Base-by-base conservation (phyloP, 2,113 vertebrate genomes). In the Polypterus senegalus region DNA sequence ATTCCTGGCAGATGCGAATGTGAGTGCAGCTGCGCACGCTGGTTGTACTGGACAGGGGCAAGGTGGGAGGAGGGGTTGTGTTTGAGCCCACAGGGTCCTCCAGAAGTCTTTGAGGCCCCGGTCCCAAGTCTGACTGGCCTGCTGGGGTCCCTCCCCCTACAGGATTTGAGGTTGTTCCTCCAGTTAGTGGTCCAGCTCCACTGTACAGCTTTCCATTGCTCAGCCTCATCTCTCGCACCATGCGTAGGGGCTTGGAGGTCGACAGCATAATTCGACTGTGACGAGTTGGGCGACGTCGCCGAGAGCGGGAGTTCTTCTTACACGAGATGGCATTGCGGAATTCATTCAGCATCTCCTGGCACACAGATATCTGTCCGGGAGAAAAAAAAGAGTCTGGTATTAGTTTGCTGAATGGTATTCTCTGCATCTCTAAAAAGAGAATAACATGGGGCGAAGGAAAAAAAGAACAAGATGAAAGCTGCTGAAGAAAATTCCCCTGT, bases 341-440 rank as follows among this genome's bases (percentile, higher is more conserved):
- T 72, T 93, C 91, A 0, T 86, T 86, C 66, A 93, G 65, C 91
- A 93, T 93, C 82, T 93, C 90, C 76, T 91, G 90, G 75, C 91
- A 92, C 43, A 93, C 87, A 0, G 90, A 93, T 27, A 90, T 86
- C 90, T 93, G 66, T 27, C 27, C 27, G 2, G 27, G 27, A 27
- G 27, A 27, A 27, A 27, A 27, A n/a, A 27, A 27, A 27, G 27
- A 27, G 27, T 27, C 27, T 27, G 2, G 27, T 27, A 27, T 27
- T 27, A 27, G 27, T 27, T 27, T 27, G 27, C 27, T 27, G 27
- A 27, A 27, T 27, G 27, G 27, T 27, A 27, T 27, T 27, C 9
- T 3, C 0, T 2, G 1, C 6, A 2, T 1, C 6, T 6, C 5
- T 5, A n/a, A 62, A 64, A 68, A 45, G 6, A 61, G 55, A 46